phyloP scores from a whole-genome alignment of 2,888 invertebrate species.

The Xylota sylvarum region DNA sequence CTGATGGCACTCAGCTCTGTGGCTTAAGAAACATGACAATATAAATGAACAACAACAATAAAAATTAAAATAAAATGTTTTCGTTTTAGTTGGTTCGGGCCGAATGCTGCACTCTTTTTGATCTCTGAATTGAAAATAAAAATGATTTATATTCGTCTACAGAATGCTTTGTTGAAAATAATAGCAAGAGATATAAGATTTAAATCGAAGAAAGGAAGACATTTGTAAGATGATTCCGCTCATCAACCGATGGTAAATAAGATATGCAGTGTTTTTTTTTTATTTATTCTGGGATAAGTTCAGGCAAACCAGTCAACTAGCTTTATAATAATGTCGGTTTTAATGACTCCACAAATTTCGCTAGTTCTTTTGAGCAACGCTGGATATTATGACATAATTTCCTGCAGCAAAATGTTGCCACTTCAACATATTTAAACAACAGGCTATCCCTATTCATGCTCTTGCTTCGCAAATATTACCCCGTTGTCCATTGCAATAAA shows the following conservation, averaged over 20 bases:
- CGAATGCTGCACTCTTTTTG: background rate
- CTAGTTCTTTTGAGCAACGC: background rate
- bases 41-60: slow-evolving; percentile 27
- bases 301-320: slow-evolving; percentile 3
- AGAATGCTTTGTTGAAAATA: background rate
- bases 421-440: slow-evolving; percentile 49
- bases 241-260: background rate
- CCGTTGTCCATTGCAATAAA: slow-evolving; percentile 54
- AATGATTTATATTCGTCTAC: background rate
- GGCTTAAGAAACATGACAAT: slow-evolving; percentile 18
- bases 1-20: slow-evolving; percentile 4
- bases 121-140: slow-evolving; percentile 3
- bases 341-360: slow-evolving; percentile 21
- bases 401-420: slow-evolving; percentile 35
- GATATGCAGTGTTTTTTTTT: background rate
- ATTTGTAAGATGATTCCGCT: background rate
- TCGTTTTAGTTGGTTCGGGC: background rate
- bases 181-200: background rate
- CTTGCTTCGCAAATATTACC: slow-evolving; percentile 45
- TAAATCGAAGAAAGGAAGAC: background rate
- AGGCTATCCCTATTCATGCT: slow-evolving; percentile 28
- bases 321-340: slow-evolving; percentile 12
- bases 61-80: slow-evolving; percentile 11
- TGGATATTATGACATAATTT: slow-evolving; percentile 42
- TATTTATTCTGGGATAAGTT: background rate